phyloP scores from a whole-genome alignment of 2,113 vertebrate genomes.

The Stercorarius parasiticus region DNA sequence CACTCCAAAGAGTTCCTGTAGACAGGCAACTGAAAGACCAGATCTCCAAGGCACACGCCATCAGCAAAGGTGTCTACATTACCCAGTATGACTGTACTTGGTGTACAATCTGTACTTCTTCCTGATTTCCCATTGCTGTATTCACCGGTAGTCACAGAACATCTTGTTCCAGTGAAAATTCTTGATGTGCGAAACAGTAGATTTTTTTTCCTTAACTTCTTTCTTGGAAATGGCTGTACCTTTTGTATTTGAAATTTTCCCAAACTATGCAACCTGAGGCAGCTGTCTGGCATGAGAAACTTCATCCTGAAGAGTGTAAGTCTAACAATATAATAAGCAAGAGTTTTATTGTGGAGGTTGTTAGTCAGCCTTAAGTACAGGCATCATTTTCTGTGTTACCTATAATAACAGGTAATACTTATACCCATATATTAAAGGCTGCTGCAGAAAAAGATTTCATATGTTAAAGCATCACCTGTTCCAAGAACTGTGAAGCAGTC shows the following conservation, averaged over 20 bases:
- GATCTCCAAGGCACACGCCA: neutral
- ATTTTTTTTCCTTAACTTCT: neutral
- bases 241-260: neutral
- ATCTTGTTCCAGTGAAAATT: neutral
- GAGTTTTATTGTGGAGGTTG: neutral
- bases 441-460: neutral
- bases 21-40: neutral
- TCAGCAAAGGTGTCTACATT: neutral
- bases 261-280: neutral
- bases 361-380: neutral
- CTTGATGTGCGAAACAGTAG: neutral
- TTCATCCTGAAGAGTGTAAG: neutral
- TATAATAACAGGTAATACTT: neutral
- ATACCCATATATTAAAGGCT: neutral
- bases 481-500: neutral
- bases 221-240: neutral
- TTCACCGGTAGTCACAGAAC: neutral
- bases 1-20: no score
- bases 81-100: neutral
- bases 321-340: neutral
- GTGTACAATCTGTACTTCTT: neutral
- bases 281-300: neutral
- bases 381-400: neutral
- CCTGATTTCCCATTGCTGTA: neutral
- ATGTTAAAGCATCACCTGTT: neutral